These are phyloP conservation scores for Aplysia californica DNA, from an alignment of 1,140 invertebrate species.

Conservation along the genomic window DNA sequence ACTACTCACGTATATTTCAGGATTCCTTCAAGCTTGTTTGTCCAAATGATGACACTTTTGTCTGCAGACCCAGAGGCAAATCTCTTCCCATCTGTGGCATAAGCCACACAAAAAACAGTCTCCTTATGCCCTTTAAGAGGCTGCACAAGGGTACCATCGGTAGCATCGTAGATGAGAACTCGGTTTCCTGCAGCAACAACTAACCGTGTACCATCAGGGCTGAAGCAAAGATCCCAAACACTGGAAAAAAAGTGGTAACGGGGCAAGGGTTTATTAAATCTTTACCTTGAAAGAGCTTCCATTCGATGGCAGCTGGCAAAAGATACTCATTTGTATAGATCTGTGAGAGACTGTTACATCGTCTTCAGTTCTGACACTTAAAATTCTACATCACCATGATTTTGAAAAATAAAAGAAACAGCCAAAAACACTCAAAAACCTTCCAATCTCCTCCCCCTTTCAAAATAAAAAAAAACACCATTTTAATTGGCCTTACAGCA, in stretches of 20 bases:
- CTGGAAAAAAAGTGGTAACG: slow-evolving; percentile 74
- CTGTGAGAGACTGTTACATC: neutral
- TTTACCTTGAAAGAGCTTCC: neutral
- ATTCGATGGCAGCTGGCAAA: neutral
- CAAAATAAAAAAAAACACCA: too few relatives aligned
- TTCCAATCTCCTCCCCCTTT: too few relatives aligned
- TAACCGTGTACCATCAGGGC: slow-evolving; percentile 93
- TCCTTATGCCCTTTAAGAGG: slow-evolving; percentile 90
- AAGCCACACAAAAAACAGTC: slow-evolving; percentile 91
- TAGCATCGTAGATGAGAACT: slow-evolving; percentile 93
- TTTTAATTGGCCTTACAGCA: too few relatives aligned
- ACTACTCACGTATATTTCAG: slow-evolving; percentile 96
- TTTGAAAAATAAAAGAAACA: too few relatives aligned
- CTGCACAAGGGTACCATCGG: slow-evolving; percentile 90
- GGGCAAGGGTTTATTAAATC: neutral
- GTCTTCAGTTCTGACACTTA: neutral
- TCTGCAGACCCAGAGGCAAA: slow-evolving; percentile 98
- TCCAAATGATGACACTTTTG: slow-evolving; percentile 99
- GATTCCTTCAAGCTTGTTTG: slow-evolving; percentile 93
- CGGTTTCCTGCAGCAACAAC: slow-evolving; percentile 93
- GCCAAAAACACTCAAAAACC: too few relatives aligned
- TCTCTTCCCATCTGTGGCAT: slow-evolving; percentile 93
- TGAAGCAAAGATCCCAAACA: slow-evolving; percentile 95
- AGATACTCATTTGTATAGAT: neutral
- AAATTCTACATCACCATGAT: too few relatives aligned